phyloP scores from a whole-genome alignment of 2,888 invertebrate species.

The Ephialtes manifestator region DNA sequence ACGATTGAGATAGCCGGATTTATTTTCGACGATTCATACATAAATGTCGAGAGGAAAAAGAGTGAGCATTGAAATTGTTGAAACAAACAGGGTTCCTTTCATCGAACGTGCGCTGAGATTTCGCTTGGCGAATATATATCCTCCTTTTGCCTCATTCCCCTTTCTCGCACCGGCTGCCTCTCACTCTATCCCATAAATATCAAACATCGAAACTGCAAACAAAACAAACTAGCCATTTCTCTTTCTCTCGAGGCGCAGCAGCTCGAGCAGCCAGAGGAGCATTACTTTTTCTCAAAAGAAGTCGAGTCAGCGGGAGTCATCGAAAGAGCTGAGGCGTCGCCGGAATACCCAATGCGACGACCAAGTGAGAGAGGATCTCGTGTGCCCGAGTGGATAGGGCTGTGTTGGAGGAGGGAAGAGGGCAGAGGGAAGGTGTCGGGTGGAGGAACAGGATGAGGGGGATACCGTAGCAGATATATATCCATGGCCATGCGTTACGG shows the following conservation, averaged over 20 bases:
- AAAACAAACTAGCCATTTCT: slow-evolving; percentile 59
- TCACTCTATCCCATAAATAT: slow-evolving; percentile 53
- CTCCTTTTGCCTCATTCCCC: background rate
- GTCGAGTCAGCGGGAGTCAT: slow-evolving; percentile 78
- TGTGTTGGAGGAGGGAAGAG: slow-evolving; percentile 66
- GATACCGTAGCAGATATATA: slow-evolving; percentile 85
- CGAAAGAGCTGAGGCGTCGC: slow-evolving; percentile 80
- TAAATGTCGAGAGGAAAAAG: slow-evolving; percentile 46
- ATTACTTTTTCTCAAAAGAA: slow-evolving; percentile 62
- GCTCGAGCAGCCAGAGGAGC: slow-evolving; percentile 23
- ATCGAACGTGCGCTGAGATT: slow-evolving; percentile 22
- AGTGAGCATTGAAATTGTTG: slow-evolving; percentile 55
- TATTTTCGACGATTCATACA: slow-evolving; percentile 55
- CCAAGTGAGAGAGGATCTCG: slow-evolving; percentile 65
- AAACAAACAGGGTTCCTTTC: slow-evolving; percentile 57
- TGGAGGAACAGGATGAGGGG: slow-evolving; percentile 66
- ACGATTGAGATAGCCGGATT: slow-evolving; percentile 55
- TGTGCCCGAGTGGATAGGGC: slow-evolving; percentile 64
- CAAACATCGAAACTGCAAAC: slow-evolving; percentile 60
- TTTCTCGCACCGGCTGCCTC: background rate
- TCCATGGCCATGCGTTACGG: slow-evolving; percentile 86
- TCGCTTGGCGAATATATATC: slow-evolving; percentile 43
- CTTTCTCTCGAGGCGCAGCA: slow-evolving; percentile 44
- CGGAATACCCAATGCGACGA: slow-evolving; percentile 73
- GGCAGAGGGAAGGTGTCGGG: slow-evolving; percentile 66